phyloP scores from a whole-genome alignment of 1,140 invertebrate genomes.

The Orussus abietinus region DNA sequence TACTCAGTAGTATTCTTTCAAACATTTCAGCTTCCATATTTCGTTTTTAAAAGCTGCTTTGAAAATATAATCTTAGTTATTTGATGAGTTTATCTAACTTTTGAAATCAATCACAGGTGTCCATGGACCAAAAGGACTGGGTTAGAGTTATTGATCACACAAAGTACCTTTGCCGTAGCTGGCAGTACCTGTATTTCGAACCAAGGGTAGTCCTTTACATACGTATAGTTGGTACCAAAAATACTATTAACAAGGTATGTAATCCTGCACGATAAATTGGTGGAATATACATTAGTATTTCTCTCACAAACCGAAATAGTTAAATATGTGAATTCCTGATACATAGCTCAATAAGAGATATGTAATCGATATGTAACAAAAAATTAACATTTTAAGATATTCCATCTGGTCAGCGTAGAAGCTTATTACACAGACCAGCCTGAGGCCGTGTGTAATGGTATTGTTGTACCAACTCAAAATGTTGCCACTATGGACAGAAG shows the following conservation, averaged over 20 bases:
- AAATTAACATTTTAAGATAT: slow-evolving; percentile 61
- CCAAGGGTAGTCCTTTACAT: slow-evolving; percentile 86
- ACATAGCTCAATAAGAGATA: too few relatives aligned
- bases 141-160: slow-evolving; percentile 88
- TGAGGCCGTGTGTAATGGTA: slow-evolving; percentile 73
- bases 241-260: slow-evolving; percentile 87
- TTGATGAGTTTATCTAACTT: slow-evolving; percentile 5
- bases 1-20: slow-evolving; percentile 14
- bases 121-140: slow-evolving; percentile 95
- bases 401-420: slow-evolving; percentile 90
- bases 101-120: slow-evolving; percentile 57
- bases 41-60: too few relatives aligned
- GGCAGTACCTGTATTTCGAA: slow-evolving; percentile 93
- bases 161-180: slow-evolving; percentile 88
- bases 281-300: too few relatives aligned
- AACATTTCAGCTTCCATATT: too few relatives aligned
- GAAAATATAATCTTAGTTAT: slow-evolving; percentile 3
- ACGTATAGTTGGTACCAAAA: slow-evolving; percentile 88
- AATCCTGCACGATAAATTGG: slow-evolving; percentile 1
- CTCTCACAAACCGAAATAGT: too few relatives aligned
- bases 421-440: slow-evolving; percentile 77
- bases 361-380: too few relatives aligned
- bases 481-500: slow-evolving; percentile 85
- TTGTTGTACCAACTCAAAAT: slow-evolving; percentile 82
- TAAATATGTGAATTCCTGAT: too few relatives aligned